A percentile compares a stretch with the other conserved stretches of the same genome.
Conservation (phyloP, 1,140 invertebrate genomes). For the Philotrypesis tridentata region DNA sequence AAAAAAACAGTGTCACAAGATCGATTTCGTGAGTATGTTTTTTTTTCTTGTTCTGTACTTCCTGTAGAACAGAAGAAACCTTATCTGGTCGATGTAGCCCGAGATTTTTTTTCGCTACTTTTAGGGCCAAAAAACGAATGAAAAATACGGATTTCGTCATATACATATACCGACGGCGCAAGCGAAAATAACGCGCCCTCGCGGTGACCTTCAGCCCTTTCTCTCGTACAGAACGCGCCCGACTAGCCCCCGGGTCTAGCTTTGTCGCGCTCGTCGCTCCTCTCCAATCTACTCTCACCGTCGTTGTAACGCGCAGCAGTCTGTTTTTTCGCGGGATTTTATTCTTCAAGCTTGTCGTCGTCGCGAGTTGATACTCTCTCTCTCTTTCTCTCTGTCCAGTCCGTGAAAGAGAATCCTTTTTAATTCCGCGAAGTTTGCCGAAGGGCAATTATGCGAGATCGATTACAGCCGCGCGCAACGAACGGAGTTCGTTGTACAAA, state of each 20-base stretch:
- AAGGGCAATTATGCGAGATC: not conserved
- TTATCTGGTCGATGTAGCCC: no score
- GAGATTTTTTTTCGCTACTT: no score
- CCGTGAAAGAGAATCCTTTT: not conserved
- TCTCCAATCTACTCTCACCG: slow-evolving; percentile 7
- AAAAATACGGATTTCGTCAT: no score
- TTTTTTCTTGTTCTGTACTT: no score
- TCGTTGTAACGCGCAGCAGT: not conserved
- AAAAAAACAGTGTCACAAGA: no score
- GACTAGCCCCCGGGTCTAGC: not conserved
- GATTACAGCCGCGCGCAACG: not conserved
- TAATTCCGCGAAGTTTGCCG: not conserved
- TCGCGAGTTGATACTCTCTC: not conserved
- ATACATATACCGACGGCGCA: not conserved
- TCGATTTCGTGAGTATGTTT: no score
- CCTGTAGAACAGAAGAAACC: no score
- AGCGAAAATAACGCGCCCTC: not conserved
- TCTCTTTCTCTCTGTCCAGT: not conserved
- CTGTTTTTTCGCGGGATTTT: not conserved
- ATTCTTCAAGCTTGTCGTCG: not conserved
- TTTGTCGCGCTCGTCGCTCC: not conserved
- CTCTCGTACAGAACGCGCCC: not conserved
- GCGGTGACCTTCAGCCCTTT: slow-evolving; percentile 2
- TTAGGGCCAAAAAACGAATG: no score
- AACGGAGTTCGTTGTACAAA: not conserved